phyloP scores from a whole-genome alignment of 1,140 invertebrate species.

The Agraylea sexmaculata region DNA sequence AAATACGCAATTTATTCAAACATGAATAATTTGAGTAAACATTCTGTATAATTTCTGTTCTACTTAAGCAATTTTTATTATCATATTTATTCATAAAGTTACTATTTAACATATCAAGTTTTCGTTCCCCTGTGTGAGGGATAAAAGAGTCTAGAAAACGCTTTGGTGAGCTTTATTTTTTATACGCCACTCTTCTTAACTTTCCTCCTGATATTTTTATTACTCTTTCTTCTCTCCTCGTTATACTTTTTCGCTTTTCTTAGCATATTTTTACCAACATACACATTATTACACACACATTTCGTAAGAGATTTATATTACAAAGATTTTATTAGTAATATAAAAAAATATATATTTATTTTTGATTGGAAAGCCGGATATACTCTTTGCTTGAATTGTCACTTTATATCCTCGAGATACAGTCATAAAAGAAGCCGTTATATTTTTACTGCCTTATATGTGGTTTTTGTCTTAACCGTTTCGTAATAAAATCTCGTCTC shows the following conservation, averaged over 20 bases:
- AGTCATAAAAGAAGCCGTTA: no score
- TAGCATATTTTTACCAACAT: slow-evolving; percentile 8
- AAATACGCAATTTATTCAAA: slow-evolving; percentile 4
- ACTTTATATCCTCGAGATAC: slow-evolving; percentile 13
- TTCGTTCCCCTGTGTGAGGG: no score
- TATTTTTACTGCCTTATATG: no score
- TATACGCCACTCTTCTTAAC: slow-evolving; percentile 20
- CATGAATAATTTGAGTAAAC: neutral
- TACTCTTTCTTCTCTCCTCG: slow-evolving; percentile 15
- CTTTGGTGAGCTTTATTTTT: slow-evolving; percentile 16
- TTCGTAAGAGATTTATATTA: no score
- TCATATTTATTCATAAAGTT: neutral
- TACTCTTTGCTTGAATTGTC: slow-evolving; percentile 8
- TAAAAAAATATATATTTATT: no score
- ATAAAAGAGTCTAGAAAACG: no score
- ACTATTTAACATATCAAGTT: slow-evolving; percentile 3
- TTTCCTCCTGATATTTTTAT: slow-evolving; percentile 17
- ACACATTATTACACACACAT: slow-evolving; percentile 2
- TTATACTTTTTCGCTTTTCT: slow-evolving; percentile 17
- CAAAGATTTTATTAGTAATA: no score
- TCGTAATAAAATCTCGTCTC: no score
- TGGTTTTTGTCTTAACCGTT: no score
- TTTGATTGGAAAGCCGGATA: neutral
- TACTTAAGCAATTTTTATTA: neutral
- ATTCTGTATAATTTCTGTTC: neutral